A percentile compares a stretch with the other conserved stretches of the same genome.
Evolutionary conservation across 2,888 invertebrate genomes (phyloP).

Genomic region (Gisinianus flammeolus): DNA sequence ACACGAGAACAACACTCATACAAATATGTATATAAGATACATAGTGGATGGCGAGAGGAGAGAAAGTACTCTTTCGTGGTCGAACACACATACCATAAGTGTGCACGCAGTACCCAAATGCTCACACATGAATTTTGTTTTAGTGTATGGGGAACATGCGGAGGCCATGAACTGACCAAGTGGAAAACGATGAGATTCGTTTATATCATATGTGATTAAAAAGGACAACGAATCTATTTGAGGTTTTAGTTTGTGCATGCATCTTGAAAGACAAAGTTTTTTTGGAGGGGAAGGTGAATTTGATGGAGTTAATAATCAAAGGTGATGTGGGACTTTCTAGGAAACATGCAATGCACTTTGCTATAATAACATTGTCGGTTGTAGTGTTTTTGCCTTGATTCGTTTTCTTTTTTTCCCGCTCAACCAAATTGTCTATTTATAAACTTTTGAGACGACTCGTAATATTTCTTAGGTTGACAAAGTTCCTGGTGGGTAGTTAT

Average conservation of each 20-base stretch:
- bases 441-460: background rate
- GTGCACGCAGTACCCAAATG: too few species aligned
- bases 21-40: too few species aligned
- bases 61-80: slow-evolving; percentile 17
- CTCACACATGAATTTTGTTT: too few species aligned
- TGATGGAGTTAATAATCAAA: too few species aligned
- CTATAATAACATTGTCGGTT: too few species aligned
- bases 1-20: too few species aligned
- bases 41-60: too few species aligned
- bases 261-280: too few species aligned
- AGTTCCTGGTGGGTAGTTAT: background rate
- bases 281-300: too few species aligned
- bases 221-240: background rate
- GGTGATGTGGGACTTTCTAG: too few species aligned
- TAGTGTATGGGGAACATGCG: background rate
- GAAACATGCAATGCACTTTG: too few species aligned
- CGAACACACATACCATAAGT: slow-evolving; percentile 37
- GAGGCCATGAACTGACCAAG: background rate
- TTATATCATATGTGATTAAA: background rate
- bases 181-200: background rate
- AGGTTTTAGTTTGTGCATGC: too few species aligned
- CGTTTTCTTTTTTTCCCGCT: background rate
- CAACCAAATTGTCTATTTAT: background rate
- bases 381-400: background rate
- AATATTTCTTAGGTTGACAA: background rate